Evolutionary conservation across 30 jellyfish, hydroid and myxozoan species (phyloP), one percentile per base, ranked within the genome.

Genomic region (Aurelia aurita): DNA sequence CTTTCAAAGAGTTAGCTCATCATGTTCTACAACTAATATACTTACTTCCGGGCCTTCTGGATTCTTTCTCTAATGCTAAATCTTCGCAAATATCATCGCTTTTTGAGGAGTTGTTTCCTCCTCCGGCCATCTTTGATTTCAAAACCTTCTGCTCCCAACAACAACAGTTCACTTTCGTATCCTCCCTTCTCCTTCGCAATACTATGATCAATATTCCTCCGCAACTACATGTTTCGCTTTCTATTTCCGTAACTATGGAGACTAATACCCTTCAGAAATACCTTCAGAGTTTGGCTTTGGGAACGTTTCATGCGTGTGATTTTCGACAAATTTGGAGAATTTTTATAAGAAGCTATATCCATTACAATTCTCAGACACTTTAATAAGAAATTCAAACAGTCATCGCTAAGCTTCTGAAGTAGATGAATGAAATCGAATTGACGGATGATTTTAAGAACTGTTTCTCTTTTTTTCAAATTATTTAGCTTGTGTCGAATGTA

Each of bases 21-120:
- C 51, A 63, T 25, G 60, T 7, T 18, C 15, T 25, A 5, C 25
- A 61, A 51, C 5, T 12, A 7, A 4, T 46, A 20, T 10, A 34
- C 90, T 23, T 80, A 80, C 90, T 80, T 49, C 90, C 90, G 4
- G 90, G 90, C 75, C 68, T 80, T 35, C 66, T 49, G 31, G 90
- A 66, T 45, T 80, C 73, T 29, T 67, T 67, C 20, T 59, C 26
- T 7, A 23, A 31, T 26, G 72, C 21, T 9, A 84, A 80, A 5
- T 67, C 58, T 32, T 80, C 82, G 74, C 58, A 34, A 49, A 31
- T 45, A 43, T 44, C 82, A 28, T 63, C 83, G 46, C 61, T 47
- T 8, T 28, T 80, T 80, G 78, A 49, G 7, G 75, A 62, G 44
- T 68, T 64, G 5, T 45, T 11, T 3, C 79, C 58, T 53, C 79